Percentiles rank a stretch among this genome's conserved stretches.
Conservation (phyloP, 2,888 invertebrate genomes). For the Unio pictorum region DNA sequence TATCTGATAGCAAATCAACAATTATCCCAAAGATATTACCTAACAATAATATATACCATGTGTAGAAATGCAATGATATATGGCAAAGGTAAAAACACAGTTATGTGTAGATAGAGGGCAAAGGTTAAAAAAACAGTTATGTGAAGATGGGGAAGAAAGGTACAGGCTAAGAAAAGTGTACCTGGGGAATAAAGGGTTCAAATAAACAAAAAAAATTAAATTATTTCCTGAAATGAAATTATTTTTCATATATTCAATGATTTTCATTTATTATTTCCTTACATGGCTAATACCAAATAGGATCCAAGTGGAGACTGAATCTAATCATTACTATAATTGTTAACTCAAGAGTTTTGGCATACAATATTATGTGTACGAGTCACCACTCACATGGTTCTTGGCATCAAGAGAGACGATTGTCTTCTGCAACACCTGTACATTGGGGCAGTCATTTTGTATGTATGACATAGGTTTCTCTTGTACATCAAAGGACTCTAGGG, state of each 20-base stretch:
- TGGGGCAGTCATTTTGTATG: slow-evolving; percentile 72
- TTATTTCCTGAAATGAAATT: background rate
- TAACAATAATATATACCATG: no score
- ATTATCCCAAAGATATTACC: no score
- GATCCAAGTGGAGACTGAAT: background rate
- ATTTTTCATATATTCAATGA: background rate
- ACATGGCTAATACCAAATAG: background rate
- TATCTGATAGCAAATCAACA: no score
- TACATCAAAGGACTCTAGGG: slow-evolving; percentile 88
- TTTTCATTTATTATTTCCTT: background rate
- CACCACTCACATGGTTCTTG: slow-evolving; percentile 64
- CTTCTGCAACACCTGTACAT: slow-evolving; percentile 77
- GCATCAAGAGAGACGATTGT: slow-evolving; percentile 65
- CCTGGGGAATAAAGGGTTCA: no score
- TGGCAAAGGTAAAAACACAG: no score
- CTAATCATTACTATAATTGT: no score
- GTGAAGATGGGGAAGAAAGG: no score
- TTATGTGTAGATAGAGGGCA: no score
- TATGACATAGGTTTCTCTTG: slow-evolving; percentile 79
- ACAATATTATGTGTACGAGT: background rate
- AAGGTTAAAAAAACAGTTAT: no score
- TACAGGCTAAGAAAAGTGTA: no score
- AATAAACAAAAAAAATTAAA: no score
- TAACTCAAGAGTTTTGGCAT: background rate
- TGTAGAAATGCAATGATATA: no score